phyloP scores from a whole-genome alignment of 2,797 vertebrate genomes.

The Buceros bicornis region DNA sequence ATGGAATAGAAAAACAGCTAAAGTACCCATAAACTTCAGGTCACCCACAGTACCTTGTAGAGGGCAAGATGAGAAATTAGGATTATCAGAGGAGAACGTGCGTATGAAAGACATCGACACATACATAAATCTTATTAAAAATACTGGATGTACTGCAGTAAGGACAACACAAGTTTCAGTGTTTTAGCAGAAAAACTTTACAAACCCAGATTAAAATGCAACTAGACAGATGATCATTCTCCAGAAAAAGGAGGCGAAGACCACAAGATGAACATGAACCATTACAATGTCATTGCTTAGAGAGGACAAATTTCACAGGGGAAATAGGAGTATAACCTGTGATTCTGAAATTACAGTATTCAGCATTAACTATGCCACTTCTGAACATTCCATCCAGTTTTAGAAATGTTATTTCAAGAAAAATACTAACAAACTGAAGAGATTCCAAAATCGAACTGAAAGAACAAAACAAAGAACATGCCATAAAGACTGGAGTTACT shows the following conservation, averaged over 20 bases:
- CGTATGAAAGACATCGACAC: background rate
- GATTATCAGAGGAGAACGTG: background rate
- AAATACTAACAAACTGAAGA: background rate
- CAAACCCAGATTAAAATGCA: background rate
- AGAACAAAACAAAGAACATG: background rate
- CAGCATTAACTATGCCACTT: background rate
- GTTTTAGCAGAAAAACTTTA: background rate
- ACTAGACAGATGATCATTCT: background rate
- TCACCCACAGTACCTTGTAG: background rate
- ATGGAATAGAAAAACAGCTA: background rate
- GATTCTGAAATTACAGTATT: background rate
- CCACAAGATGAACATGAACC: background rate
- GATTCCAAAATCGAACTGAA: background rate
- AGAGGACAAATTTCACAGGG: background rate
- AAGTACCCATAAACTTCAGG: background rate
- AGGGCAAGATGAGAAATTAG: background rate
- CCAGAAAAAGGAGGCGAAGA: background rate
- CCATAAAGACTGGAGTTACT: background rate
- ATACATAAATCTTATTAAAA: background rate
- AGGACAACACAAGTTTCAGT: background rate
- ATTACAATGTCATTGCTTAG: background rate
- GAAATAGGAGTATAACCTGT: background rate
- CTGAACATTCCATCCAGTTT: background rate
- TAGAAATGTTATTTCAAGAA: background rate
- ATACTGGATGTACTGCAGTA: background rate